Evolutionary conservation across 2,888 invertebrate species (phyloP).

Genomic region (Arrhopalites spinosus): DNA sequence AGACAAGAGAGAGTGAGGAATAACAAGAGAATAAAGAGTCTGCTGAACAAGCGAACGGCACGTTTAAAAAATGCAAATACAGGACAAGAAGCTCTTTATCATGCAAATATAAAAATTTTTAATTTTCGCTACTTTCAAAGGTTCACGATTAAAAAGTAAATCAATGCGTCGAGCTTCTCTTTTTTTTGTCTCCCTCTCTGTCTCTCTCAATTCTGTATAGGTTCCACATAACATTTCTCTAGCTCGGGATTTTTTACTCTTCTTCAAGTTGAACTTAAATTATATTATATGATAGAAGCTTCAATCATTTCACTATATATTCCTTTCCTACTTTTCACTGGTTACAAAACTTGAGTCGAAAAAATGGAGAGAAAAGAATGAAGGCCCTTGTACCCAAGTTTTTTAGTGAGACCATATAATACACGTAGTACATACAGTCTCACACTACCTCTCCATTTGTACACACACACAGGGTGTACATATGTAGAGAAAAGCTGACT

Average conservation of each 20-base stretch:
- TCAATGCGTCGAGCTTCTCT: conserved; percentile 28
- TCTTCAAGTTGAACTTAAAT: background rate
- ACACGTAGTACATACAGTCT: too few species aligned
- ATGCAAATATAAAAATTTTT: conserved; percentile 54
- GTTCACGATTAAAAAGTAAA: conserved; percentile 41
- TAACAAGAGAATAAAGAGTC: conserved; percentile 17
- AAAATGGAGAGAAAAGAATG: too few species aligned
- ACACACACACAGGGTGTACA: background rate
- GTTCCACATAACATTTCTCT: too few species aligned
- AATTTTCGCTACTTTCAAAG: conserved; percentile 48
- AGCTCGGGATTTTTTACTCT: background rate
- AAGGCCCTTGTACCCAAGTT: too few species aligned
- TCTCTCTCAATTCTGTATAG: background rate
- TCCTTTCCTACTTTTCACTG: too few species aligned
- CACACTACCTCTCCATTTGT: too few species aligned
- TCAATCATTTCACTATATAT: too few species aligned
- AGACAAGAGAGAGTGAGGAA: too few species aligned
- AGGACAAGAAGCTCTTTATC: conserved; percentile 47
- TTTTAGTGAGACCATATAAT: too few species aligned
- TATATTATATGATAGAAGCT: background rate
- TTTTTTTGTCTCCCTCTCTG: background rate
- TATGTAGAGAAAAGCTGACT: background rate
- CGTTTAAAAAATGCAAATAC: conserved; percentile 43
- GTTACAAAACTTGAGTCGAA: too few species aligned
- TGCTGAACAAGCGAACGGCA: conserved; percentile 4